These are phyloP conservation scores for Neodiprion fabricii DNA, from an alignment of 1,140 invertebrate genomes.

Conservation along the genomic window DNA sequence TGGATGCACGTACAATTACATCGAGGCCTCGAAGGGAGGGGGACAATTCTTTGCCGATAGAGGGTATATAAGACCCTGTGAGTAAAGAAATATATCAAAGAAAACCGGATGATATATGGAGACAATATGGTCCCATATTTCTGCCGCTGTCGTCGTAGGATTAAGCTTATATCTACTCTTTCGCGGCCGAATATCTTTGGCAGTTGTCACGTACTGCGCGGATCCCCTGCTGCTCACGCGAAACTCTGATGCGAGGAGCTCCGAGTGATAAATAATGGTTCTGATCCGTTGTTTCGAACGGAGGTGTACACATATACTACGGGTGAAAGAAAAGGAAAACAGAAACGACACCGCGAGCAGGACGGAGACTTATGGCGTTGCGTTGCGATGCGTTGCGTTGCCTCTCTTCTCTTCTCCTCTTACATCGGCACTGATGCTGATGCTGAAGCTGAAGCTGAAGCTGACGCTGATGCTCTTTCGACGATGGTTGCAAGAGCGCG, in stretches of 20 bases:
- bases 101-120: slow-evolving; percentile 41
- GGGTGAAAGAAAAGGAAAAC: neutral
- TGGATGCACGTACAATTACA: neutral
- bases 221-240: slow-evolving; percentile 24
- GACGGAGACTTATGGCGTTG: slow-evolving; percentile 48
- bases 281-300: slow-evolving; percentile 28
- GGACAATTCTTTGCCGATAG: slow-evolving; percentile 1
- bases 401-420: slow-evolving; percentile 46
- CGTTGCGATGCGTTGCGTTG: slow-evolving; percentile 11
- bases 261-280: slow-evolving; percentile 40
- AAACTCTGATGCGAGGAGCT: neutral
- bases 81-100: slow-evolving; percentile 30
- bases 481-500: slow-evolving; percentile 3
- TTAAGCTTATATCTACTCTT: slow-evolving; percentile 43
- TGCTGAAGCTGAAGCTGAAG: too few relatives aligned
- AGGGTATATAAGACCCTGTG: neutral
- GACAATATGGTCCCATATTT: slow-evolving; percentile 46
- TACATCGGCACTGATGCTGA: slow-evolving; percentile 27
- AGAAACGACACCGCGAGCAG: slow-evolving; percentile 16
- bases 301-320: neutral
- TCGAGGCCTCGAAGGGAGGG: neutral
- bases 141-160: slow-evolving; percentile 38
- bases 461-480: neutral
- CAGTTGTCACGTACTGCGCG: slow-evolving; percentile 40
- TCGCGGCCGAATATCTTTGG: slow-evolving; percentile 42